Base-by-base conservation (phyloP, 2,797 vertebrate species). In the Morelia viridis region DNA sequence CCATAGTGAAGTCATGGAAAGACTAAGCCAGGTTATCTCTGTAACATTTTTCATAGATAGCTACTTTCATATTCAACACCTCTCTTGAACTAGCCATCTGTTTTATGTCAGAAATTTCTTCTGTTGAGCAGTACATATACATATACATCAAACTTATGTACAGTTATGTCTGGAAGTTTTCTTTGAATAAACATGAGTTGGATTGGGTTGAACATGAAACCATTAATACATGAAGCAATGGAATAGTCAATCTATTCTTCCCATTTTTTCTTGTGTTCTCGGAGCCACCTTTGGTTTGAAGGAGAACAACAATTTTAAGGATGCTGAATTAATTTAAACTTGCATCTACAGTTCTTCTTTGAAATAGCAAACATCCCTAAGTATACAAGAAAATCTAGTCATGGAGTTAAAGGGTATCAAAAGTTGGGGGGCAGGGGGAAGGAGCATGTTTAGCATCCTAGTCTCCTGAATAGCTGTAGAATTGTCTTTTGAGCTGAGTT, bases 391-490 rank as follows among this genome's bases (percentile, higher is more conserved):
- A 89, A 41, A 1, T n/a, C 92, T 90, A n/a, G 31, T 4, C 3
- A 92, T 46, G 57, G 0, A 0, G 17, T 28, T 0, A 60, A 71
- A 3, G 1, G 2, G 8, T 88, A 13, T 22, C 26, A 0, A 1
- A 71, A 22, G 71, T 9, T 35, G 7, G 17, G 1, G 3, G 3
- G 15, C 4, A 1, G 7, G 15, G 24, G 87, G 31, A 46, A 80
- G 11, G 10, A 94, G 68, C 0, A 24, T 87, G 13, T 11, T 88
- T 76, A 28, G 28, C 46, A 89, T 87, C 76, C 65, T 26, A 10
- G 57, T 87, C 61, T 89, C 62, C 4, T 26, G 22, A 87, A 56
- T 7, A 88, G 3, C 26, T 87, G 7, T n/a, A 46, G 90, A 87
- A 85, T 31, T 68, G 12, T 68, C 28, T 68, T 68, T 68, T 68